phyloP scores from a whole-genome alignment of 1,140 invertebrate species.

The Anastrepha ludens region DNA sequence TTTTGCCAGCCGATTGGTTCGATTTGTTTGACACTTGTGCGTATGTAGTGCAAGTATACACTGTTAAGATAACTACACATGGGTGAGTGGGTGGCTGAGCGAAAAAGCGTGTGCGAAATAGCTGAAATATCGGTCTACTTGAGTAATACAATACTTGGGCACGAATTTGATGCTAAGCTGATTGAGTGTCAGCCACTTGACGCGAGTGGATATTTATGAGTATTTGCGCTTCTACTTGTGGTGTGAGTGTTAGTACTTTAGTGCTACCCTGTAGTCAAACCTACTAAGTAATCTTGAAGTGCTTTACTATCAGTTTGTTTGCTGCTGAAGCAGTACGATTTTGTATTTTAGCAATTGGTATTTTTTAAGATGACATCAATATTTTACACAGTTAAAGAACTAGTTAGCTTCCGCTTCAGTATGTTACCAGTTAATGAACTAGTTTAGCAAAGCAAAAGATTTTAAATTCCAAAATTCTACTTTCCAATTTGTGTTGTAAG shows the following conservation, averaged over 20 bases:
- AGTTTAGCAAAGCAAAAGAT: no score
- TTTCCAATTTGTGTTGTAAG: no score
- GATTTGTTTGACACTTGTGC: background rate
- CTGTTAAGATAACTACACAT: background rate
- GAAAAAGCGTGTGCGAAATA: background rate
- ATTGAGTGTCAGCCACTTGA: constrained; percentile 11
- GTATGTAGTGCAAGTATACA: background rate
- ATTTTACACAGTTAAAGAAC: no score
- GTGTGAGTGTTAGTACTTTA: background rate
- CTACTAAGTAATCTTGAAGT: no score
- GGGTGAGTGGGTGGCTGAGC: background rate
- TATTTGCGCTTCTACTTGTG: constrained; percentile 15
- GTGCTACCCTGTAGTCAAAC: no score
- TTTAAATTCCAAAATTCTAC: no score
- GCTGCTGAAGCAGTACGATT: no score
- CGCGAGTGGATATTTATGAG: background rate
- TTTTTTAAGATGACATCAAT: no score
- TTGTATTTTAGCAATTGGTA: no score
- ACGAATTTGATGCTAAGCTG: background rate
- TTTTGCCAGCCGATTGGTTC: background rate
- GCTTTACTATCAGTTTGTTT: no score
- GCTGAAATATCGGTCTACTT: background rate
- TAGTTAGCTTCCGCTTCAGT: no score
- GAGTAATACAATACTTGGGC: background rate
- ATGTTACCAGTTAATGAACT: no score